Percentiles rank a stretch among this genome's conserved stretches.
These are phyloP conservation scores for Baronia brevicornis DNA, from an alignment of 2,888 invertebrate genomes.

Conservation along the genomic window DNA sequence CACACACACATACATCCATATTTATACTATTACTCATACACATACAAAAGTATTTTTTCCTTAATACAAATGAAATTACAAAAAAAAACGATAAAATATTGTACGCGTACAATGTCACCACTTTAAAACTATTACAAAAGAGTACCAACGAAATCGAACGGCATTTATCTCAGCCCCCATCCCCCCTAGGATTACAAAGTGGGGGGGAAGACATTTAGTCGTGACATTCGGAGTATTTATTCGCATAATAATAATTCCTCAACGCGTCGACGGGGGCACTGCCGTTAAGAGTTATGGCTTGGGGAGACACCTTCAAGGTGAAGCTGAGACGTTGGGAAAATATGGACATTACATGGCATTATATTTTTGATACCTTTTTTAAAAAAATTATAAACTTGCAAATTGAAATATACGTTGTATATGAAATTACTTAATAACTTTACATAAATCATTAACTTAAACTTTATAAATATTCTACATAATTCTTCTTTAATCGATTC, in stretches of 20 bases:
- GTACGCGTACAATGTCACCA: conserved; percentile 31
- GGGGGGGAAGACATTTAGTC: conserved; percentile 74
- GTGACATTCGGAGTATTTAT: conserved; percentile 80
- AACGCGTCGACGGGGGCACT: conserved; percentile 66
- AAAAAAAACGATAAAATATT: conserved; percentile 1
- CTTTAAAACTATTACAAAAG: conserved; percentile 48
- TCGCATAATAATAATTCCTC: conserved; percentile 80
- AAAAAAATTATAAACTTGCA: no score
- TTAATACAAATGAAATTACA: background rate
- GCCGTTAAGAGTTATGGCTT: conserved; percentile 67
- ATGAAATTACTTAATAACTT: no score
- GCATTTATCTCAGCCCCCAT: conserved; percentile 28
- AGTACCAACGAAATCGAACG: conserved; percentile 42
- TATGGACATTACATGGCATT: conserved; percentile 33
- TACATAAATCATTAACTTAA: no score
- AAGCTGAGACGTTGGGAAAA: conserved; percentile 27
- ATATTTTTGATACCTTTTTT: no score
- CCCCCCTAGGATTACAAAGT: conserved; percentile 42
- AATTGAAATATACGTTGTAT: no score
- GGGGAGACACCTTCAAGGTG: conserved; percentile 67
- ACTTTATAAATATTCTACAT: no score
- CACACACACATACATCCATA: no score
- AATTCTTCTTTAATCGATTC: no score
- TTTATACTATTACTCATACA: no score
- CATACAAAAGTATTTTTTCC: background rate